These are phyloP conservation scores for Actinia tenebrosa DNA, from an alignment of 64 coral and sea anemone genomes.

Conservation along the genomic window DNA sequence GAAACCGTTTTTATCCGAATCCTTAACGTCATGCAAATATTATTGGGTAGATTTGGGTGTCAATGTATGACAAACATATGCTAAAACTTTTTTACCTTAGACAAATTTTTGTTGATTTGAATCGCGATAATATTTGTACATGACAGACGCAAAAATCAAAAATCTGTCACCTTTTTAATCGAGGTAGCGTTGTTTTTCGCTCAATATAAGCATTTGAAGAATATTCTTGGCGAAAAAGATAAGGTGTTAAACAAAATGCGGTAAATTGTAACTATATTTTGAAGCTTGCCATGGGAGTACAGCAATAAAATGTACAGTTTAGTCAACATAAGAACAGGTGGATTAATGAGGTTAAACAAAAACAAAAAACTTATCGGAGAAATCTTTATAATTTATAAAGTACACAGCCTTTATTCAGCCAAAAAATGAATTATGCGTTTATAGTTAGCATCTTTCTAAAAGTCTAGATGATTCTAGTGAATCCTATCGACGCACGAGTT, in stretches of 20 bases:
- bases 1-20: not conserved
- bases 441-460: not conserved
- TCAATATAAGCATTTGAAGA: not conserved
- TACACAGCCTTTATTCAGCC: not conserved
- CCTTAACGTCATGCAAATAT: not conserved
- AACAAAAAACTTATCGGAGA: not conserved
- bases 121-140: not conserved
- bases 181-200: not conserved
- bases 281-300: not conserved
- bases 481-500: not conserved
- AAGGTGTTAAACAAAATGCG: not conserved
- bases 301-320: not conserved
- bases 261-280: not conserved
- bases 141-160: not conserved
- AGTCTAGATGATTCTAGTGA: not conserved
- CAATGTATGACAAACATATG: not conserved
- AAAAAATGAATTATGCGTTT: not conserved
- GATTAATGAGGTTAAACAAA: not conserved
- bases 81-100: not conserved
- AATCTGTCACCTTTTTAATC: not conserved
- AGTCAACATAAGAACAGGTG: not conserved
- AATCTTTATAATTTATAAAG: not conserved
- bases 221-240: not conserved
- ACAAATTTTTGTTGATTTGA: not conserved
- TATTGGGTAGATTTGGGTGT: not conserved